Evolutionary conservation across 2,888 invertebrate species (phyloP).

Genomic region (Limnephilus marmoratus): DNA sequence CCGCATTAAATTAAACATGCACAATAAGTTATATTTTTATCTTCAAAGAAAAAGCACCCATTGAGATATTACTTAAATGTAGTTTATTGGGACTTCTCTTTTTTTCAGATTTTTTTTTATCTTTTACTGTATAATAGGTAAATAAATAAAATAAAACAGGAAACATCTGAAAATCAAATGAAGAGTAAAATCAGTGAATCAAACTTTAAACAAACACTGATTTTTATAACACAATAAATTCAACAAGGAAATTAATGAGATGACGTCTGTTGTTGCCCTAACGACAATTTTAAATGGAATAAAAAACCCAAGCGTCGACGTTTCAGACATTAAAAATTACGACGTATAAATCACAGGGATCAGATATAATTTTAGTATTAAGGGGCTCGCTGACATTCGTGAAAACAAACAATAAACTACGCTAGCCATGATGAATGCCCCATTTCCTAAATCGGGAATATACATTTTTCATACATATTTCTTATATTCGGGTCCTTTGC

Average conservation of each 20-base stretch:
- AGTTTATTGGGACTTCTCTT: no score
- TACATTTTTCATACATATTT: conserved; percentile 62
- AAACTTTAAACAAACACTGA: conserved; percentile 1
- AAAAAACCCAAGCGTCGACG: conserved; percentile 49
- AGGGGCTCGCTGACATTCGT: conserved; percentile 56
- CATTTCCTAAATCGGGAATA: conserved; percentile 57
- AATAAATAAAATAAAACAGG: no score
- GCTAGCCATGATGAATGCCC: conserved; percentile 59
- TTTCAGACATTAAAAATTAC: conserved; percentile 42
- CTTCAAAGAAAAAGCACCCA: no score
- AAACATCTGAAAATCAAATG: not conserved
- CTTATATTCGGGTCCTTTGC: conserved; percentile 54
- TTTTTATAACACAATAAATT: conserved; percentile 18
- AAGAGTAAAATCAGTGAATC: not conserved
- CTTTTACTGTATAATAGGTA: no score
- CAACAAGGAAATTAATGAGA: conserved; percentile 45
- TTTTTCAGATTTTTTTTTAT: no score
- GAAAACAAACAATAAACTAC: conserved; percentile 52
- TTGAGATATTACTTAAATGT: no score
- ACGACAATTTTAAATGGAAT: conserved; percentile 46
- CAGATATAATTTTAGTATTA: conserved; percentile 54
- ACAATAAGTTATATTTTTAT: no score
- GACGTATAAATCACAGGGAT: conserved; percentile 50
- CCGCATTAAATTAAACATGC: no score
- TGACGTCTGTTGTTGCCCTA: conserved; percentile 51